These are phyloP conservation scores for Acrobeloides nanus DNA, from an alignment of 2,888 invertebrate species.

Conservation along the genomic window DNA sequence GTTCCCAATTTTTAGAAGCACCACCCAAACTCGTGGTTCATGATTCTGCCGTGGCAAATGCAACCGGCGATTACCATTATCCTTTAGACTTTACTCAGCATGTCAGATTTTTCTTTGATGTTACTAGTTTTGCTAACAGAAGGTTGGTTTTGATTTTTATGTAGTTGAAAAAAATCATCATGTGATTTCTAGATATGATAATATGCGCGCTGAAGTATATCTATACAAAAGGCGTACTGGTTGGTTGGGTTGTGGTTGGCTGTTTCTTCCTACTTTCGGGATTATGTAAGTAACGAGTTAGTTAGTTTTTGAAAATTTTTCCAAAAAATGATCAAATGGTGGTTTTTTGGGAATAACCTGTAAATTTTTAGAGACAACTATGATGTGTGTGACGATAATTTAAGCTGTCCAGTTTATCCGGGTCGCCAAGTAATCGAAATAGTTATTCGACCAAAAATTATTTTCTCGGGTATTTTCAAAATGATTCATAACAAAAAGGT, in stretches of 20 bases:
- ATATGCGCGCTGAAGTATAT: conserved; percentile 40
- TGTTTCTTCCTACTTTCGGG: conserved; percentile 44
- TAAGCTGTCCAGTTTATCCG: conserved; percentile 24
- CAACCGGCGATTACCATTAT: conserved; percentile 39
- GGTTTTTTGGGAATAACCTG: too few species aligned
- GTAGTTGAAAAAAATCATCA: not conserved
- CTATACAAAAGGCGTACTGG: too few species aligned
- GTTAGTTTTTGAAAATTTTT: not conserved
- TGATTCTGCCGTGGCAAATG: conserved; percentile 43
- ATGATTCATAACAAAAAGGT: conserved; percentile 37
- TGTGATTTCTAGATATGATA: conserved; percentile 32
- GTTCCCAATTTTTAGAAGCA: conserved; percentile 6
- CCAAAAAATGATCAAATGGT: too few species aligned
- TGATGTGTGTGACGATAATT: conserved; percentile 24
- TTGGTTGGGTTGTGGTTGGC: conserved; percentile 50
- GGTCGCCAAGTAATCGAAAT: conserved; percentile 46
- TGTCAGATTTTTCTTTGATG: conserved; percentile 42
- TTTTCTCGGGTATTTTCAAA: conserved; percentile 38
- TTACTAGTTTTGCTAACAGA: conserved; percentile 35
- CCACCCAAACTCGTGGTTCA: conserved; percentile 31
- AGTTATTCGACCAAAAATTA: conserved; percentile 30
- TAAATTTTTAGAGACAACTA: conserved; percentile 19
- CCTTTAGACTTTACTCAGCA: conserved; percentile 36
- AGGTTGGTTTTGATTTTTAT: conserved; percentile 22
- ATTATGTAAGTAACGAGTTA: conserved; percentile 28